Base-by-base conservation (phyloP, 2,888 invertebrate genomes). In the Holacanthella duospinosa region DNA sequence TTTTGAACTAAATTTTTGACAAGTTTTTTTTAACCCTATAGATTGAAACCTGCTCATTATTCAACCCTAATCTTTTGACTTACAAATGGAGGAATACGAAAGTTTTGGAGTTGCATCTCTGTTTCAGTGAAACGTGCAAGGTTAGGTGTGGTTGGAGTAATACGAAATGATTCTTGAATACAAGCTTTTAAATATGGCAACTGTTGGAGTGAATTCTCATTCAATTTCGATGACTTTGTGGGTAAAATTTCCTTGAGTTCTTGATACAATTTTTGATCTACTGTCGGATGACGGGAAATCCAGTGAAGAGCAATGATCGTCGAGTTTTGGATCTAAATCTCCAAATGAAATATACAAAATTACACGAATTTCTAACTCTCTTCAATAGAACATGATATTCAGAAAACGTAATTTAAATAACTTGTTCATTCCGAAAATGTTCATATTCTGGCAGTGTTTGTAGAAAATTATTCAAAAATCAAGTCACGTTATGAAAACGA, bases 101-200 rank as follows among this genome's bases (percentile, higher is more conserved):
- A 86, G 3, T 85, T 87, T 54, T 76, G 75, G 24, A 90, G 78
- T 58, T 82, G 82, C 78, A 86, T 81, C 43, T 88, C 85, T 60
- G 84, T 79, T 71, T 89, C 89, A 53, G 87, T 77, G 59, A 92
- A 82, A 66, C 92, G 81, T 0, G 89, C 89, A 62, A 91, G 78
- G 73, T 86, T 86, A 6, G 88, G 86, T 0, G 90, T 87, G 0
- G 89, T 88, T 0, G 92, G 91, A 53, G 85, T 76, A 61, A 87
- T 75, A 66, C 82, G 79, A 75, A 87, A 89, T 0, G 86, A 83
- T 78, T 92, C 92, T 63, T 82, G 83, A 29, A 88, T 82, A 66
- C 89, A 90, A 0, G 90, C 90, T 67, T 85, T 84, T 19, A 89
- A 81, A 67, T 88, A 88, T n/a, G 82, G 82, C n/a, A 87, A 85